A percentile compares a stretch with the other conserved stretches of the same genome.
These are phyloP conservation scores for Equus quagga DNA, from an alignment of 2,113 vertebrate species.

Conservation along the genomic window DNA sequence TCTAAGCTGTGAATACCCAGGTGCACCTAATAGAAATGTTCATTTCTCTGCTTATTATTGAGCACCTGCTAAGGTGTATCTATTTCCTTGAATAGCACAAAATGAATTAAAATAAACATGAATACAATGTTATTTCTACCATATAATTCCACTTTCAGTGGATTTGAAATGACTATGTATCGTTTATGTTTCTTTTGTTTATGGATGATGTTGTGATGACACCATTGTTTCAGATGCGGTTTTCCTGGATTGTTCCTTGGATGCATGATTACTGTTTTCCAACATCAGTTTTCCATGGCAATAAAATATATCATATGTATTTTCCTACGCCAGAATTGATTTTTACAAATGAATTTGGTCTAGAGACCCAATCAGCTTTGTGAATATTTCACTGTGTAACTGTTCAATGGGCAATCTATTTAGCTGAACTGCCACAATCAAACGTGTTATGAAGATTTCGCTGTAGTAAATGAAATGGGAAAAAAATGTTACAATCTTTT, in stretches of 20 bases:
- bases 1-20: conserved; percentile 13
- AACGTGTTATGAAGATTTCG: conserved; percentile 70
- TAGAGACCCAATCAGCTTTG: conserved; percentile 71
- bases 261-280: conserved; percentile 65
- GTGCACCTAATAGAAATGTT: conserved; percentile 54
- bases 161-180: conserved; percentile 64
- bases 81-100: conserved; percentile 59
- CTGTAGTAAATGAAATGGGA: conserved; percentile 71
- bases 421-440: conserved; percentile 57
- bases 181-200: conserved; percentile 79
- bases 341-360: conserved; percentile 77
- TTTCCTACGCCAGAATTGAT: conserved; percentile 71
- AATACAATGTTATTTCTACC: conserved; percentile 57
- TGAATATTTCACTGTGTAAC: conserved; percentile 61
- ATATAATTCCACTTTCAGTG: conserved; percentile 52
- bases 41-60: conserved; percentile 52
- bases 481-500: conserved; percentile 26
- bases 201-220: conserved; percentile 64
- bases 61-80: conserved; percentile 55
- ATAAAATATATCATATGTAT: conserved; percentile 71
- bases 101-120: conserved; percentile 74
- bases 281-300: conserved; percentile 55
- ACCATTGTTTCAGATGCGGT: conserved; percentile 59
- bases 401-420: conserved; percentile 63
- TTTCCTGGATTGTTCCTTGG: conserved; percentile 49